phyloP scores from a whole-genome alignment of 2,888 invertebrate species.

The Amiota mariae region DNA sequence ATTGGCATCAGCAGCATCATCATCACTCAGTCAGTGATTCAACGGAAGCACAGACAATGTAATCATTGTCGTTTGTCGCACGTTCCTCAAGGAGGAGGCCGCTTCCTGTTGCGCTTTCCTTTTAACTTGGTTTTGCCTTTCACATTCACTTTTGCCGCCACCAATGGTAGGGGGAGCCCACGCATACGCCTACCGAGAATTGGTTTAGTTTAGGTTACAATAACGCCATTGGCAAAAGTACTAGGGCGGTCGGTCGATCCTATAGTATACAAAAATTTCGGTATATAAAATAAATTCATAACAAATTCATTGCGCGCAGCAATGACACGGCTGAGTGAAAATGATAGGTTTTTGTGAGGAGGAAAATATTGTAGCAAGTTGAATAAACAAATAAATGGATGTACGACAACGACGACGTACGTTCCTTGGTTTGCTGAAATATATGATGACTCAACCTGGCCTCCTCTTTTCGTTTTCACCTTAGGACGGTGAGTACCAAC shows the following conservation, averaged over 20 bases:
- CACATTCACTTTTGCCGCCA: no score
- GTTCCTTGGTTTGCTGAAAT: no score
- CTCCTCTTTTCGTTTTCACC: no score
- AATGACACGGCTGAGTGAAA: constrained; percentile 44
- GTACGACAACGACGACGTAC: no score
- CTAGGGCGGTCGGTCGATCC: no score
- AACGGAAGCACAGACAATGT: constrained; percentile 33
- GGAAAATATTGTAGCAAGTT: background rate
- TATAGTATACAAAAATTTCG: constrained; percentile 8
- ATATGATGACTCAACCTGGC: no score
- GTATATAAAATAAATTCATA: constrained; percentile 58
- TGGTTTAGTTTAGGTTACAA: no score
- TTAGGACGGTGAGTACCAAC: background rate
- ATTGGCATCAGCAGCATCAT: background rate
- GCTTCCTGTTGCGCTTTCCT: constrained; percentile 15
- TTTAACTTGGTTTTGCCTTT: no score
- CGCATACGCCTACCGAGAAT: no score
- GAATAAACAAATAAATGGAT: no score
- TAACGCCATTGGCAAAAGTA: no score
- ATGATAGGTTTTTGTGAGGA: background rate
- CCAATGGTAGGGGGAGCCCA: no score
- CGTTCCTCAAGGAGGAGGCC: constrained; percentile 42
- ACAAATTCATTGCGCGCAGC: constrained; percentile 65
- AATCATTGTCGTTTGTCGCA: constrained; percentile 67
- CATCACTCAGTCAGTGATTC: background rate